Evolutionary conservation across 2,888 invertebrate genomes (phyloP).

Genomic region (Leptinotarsa juncta): DNA sequence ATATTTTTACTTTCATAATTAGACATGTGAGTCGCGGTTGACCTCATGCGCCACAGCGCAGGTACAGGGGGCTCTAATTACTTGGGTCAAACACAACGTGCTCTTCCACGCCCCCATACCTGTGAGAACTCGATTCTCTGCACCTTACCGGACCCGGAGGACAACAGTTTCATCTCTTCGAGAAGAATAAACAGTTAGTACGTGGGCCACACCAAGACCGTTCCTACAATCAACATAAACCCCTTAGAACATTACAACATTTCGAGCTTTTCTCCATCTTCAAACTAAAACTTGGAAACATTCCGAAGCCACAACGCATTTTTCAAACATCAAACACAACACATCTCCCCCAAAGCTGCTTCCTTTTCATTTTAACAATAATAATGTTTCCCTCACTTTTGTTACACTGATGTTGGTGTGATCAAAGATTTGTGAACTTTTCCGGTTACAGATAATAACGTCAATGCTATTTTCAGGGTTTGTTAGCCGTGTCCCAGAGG

Average conservation of each 20-base stretch:
- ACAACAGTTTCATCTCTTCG: slow-evolving; percentile 27
- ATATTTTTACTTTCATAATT: slow-evolving; percentile 42
- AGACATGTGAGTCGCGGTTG: slow-evolving; percentile 49
- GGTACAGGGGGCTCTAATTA: slow-evolving; percentile 61
- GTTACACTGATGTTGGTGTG: too few relatives aligned
- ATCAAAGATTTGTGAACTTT: too few relatives aligned
- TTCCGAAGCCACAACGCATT: too few relatives aligned
- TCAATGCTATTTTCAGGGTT: too few relatives aligned
- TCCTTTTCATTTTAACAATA: too few relatives aligned
- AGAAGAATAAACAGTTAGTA: slow-evolving; percentile 24
- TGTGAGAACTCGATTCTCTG: slow-evolving; percentile 57
- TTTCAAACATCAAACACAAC: too few relatives aligned
- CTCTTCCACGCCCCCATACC: slow-evolving; percentile 59
- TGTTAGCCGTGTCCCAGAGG: too few relatives aligned
- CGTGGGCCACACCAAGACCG: slow-evolving; percentile 1
- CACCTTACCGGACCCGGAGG: slow-evolving; percentile 55
- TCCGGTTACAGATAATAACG: too few relatives aligned
- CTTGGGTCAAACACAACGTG: slow-evolving; percentile 62
- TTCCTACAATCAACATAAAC: too few relatives aligned
- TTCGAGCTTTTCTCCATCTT: neutral
- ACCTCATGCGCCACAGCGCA: slow-evolving; percentile 47
- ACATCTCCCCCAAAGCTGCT: too few relatives aligned
- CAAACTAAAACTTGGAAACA: neutral
- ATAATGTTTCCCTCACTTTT: too few relatives aligned
- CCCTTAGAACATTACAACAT: neutral